Percentiles rank a stretch among this genome's conserved stretches.
These are phyloP conservation scores for Dynastes tityus DNA, from an alignment of 2,888 invertebrate genomes.

Conservation along the genomic window DNA sequence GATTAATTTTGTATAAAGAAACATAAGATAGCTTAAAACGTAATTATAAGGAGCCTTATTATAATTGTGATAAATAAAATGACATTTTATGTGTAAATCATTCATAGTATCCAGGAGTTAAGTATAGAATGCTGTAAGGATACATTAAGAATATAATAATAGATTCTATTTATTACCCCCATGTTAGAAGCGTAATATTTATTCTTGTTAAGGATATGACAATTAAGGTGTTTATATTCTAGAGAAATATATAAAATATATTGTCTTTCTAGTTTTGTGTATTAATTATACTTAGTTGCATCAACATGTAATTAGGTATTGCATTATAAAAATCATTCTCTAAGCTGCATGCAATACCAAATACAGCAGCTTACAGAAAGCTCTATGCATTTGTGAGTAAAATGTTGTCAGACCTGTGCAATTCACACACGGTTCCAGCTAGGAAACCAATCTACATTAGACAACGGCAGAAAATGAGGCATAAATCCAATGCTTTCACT, in stretches of 20 bases:
- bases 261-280: conserved; percentile 18
- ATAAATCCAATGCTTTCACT: too few species aligned
- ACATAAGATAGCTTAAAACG: conserved; percentile 31
- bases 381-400: too few species aligned
- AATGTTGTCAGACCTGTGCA: too few species aligned
- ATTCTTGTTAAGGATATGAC: conserved; percentile 13
- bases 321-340: too few species aligned
- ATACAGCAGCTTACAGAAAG: too few species aligned
- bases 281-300: not conserved
- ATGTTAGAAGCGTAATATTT: conserved; percentile 19
- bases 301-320: too few species aligned
- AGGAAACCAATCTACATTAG: too few species aligned
- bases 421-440: too few species aligned
- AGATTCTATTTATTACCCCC: conserved; percentile 22
- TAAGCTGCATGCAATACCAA: too few species aligned
- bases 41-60: conserved; percentile 63
- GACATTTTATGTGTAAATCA: conserved; percentile 45
- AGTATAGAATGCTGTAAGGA: not conserved
- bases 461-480: too few species aligned
- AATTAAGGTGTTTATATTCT: conserved; percentile 31
- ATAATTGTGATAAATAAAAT: conserved; percentile 64
- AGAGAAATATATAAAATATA: conserved; percentile 25
- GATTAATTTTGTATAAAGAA: conserved; percentile 49
- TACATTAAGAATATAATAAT: conserved; percentile 8
- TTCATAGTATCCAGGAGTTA: conserved; percentile 9